Conservation (phyloP, 2,888 invertebrate species). For the Enoplolaimus lenunculus region DNA sequence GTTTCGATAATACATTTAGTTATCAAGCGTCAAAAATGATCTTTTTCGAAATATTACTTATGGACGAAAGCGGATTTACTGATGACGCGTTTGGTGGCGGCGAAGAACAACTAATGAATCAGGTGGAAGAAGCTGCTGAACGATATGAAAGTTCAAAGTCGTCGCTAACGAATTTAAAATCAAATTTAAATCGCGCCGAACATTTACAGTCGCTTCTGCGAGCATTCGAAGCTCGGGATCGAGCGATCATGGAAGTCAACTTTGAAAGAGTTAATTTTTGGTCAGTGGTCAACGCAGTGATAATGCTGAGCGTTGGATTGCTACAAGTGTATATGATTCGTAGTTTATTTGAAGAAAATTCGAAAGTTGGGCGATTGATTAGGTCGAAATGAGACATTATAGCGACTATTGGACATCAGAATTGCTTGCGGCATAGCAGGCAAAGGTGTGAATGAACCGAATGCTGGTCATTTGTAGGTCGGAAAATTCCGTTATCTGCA, state of each 20-base stretch:
- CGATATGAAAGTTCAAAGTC: background rate
- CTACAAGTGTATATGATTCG: slow-evolving; percentile 57
- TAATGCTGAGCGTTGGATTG: slow-evolving; percentile 59
- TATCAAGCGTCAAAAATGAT: slow-evolving; percentile 61
- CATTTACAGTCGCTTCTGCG: slow-evolving; percentile 46
- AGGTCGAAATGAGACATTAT: too few relatives aligned
- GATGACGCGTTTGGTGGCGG: slow-evolving; percentile 30
- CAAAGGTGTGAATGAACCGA: too few relatives aligned
- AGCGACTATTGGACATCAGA: too few relatives aligned
- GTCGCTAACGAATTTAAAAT: slow-evolving; percentile 31
- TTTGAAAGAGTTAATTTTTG: slow-evolving; percentile 64
- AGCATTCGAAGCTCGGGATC: slow-evolving; percentile 62
- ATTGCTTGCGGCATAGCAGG: too few relatives aligned
- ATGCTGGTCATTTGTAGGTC: too few relatives aligned
- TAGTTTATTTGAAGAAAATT: slow-evolving; percentile 58
- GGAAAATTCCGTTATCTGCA: too few relatives aligned
- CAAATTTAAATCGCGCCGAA: slow-evolving; percentile 31
- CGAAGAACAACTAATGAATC: slow-evolving; percentile 24
- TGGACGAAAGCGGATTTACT: slow-evolving; percentile 33
- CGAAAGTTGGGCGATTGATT: slow-evolving; percentile 34
- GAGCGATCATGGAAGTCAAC: slow-evolving; percentile 65
- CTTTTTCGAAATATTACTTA: slow-evolving; percentile 33
- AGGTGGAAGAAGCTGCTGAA: slow-evolving; percentile 1
- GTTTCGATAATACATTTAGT: slow-evolving; percentile 73
- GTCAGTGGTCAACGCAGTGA: slow-evolving; percentile 57